A percentile compares a stretch with the other conserved stretches of the same genome.
These are phyloP conservation scores for Zaprionus inermis DNA, from an alignment of 1,140 invertebrate genomes.

Conservation along the genomic window DNA sequence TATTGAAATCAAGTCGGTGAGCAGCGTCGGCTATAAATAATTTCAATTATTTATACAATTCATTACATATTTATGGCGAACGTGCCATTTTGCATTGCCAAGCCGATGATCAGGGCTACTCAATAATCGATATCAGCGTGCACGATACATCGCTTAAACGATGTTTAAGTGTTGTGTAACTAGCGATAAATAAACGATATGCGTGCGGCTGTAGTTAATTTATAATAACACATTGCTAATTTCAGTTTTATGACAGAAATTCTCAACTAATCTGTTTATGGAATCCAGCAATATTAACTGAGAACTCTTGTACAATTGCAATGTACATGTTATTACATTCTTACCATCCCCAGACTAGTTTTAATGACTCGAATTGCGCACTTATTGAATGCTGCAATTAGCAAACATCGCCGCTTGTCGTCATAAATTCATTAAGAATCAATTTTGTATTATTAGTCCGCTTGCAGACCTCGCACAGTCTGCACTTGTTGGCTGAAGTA, in stretches of 20 bases:
- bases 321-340: too few species aligned
- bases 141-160: background rate
- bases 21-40: background rate
- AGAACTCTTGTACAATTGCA: background rate
- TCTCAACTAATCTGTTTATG: background rate
- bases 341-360: background rate
- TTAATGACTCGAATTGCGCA: constrained; percentile 3
- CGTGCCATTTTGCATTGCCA: background rate
- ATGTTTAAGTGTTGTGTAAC: background rate
- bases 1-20: background rate
- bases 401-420: constrained; percentile 10
- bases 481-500: background rate
- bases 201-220: background rate
- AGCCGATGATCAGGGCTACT: background rate
- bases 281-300: background rate
- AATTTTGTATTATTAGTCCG: constrained; percentile 48
- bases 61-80: background rate
- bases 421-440: constrained; percentile 66
- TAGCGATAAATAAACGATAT: background rate
- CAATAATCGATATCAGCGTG: background rate
- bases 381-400: constrained; percentile 46
- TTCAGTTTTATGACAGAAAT: background rate
- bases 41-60: background rate
- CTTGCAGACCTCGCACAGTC: background rate
- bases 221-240: background rate